Percentiles rank a stretch among this genome's conserved stretches.
phyloP scores from a whole-genome alignment of 2,888 invertebrate species.

The Scrobipalpa costella region DNA sequence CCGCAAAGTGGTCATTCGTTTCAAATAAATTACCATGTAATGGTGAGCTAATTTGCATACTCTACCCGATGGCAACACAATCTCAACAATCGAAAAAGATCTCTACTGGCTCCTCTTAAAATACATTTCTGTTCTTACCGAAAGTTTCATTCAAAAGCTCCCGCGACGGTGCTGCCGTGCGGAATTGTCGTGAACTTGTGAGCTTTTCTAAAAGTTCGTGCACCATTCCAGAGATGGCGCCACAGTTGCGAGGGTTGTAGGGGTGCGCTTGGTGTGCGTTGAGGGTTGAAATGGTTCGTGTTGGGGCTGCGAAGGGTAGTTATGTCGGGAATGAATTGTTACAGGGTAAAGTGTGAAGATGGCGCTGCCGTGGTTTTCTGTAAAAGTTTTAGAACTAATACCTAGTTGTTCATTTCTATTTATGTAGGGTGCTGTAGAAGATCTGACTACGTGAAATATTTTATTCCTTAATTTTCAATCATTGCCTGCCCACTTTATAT shows the following conservation, averaged over 20 bases:
- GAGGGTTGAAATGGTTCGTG: conserved; percentile 52
- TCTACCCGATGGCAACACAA: conserved; percentile 53
- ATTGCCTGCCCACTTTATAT: too few relatives aligned
- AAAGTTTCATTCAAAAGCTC: conserved; percentile 74
- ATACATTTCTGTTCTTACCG: conserved; percentile 41
- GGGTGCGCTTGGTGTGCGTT: conserved; percentile 39
- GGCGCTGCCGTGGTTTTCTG: conserved; percentile 14
- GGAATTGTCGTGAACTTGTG: conserved; percentile 60
- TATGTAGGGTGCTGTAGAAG: too few relatives aligned
- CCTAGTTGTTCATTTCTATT: too few relatives aligned
- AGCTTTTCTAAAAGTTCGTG: conserved; percentile 63
- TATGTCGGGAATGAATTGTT: conserved; percentile 16
- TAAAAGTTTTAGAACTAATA: background rate
- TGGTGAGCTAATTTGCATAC: conserved; percentile 80
- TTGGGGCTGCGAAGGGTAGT: conserved; percentile 41
- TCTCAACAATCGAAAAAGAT: conserved; percentile 49
- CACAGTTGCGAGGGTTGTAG: conserved; percentile 40
- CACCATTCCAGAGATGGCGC: conserved; percentile 72
- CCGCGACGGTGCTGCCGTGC: conserved; percentile 52
- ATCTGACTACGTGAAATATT: background rate
- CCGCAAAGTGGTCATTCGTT: conserved; percentile 81
- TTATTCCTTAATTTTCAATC: background rate
- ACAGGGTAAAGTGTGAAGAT: background rate
- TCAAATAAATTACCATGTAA: conserved; percentile 82
- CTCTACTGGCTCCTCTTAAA: conserved; percentile 47